Conservation (phyloP, 2,113 vertebrate genomes). For the Ptilonorhynchus violaceus region DNA sequence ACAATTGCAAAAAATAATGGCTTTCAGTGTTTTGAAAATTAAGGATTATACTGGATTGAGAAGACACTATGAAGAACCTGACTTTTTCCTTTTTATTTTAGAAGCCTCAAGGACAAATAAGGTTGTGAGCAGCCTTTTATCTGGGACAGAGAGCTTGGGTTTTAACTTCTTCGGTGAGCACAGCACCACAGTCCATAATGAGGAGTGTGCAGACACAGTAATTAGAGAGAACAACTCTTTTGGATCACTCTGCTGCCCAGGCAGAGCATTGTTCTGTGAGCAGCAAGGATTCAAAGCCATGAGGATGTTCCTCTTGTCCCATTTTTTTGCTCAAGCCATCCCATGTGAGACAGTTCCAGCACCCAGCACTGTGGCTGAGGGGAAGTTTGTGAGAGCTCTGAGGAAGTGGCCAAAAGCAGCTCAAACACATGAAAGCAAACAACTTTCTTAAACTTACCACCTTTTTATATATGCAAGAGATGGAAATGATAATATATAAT, state of each 20-base stretch:
- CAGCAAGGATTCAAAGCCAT: background rate
- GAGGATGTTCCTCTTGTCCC: background rate
- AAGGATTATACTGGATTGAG: background rate
- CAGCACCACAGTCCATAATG: accelerated
- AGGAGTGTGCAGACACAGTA: background rate
- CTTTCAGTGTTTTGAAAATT: conserved; percentile 16
- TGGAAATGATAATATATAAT: background rate
- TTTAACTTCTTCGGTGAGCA: background rate
- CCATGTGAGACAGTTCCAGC: background rate
- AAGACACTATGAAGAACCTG: background rate
- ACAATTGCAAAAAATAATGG: background rate
- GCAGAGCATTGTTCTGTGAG: accelerated
- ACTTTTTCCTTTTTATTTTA: background rate
- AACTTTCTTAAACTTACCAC: background rate
- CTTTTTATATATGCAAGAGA: background rate
- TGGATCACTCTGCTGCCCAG: accelerated
- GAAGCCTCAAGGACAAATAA: background rate
- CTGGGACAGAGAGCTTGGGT: background rate
- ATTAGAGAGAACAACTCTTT: background rate
- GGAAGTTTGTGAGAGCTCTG: background rate
- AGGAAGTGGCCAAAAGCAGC: background rate
- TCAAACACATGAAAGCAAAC: background rate
- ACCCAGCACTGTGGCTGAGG: background rate
- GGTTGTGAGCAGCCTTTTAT: background rate
- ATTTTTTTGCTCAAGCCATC: background rate